These are phyloP conservation scores for Scaeva pyrastri DNA, from an alignment of 2,888 invertebrate genomes.

Conservation along the genomic window DNA sequence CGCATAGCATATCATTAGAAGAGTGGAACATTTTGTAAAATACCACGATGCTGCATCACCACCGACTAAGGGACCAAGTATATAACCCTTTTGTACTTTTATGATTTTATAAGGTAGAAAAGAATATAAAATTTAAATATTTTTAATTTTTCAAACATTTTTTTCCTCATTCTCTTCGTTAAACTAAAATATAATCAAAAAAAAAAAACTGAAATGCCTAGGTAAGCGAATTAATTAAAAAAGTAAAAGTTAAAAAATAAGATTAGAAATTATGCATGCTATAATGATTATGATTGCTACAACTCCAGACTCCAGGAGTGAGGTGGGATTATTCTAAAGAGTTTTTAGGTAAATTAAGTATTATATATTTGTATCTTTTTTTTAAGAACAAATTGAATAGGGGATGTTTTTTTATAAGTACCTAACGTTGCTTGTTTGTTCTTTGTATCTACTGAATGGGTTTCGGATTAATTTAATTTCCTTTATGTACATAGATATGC, in stretches of 20 bases:
- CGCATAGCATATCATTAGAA: conserved; percentile 60
- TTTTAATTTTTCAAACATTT: conserved; percentile 67
- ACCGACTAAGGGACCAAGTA: conserved; percentile 33
- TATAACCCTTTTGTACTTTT: conserved; percentile 65
- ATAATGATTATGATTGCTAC: conserved; percentile 50
- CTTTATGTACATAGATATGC: too few relatives aligned
- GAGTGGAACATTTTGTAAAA: conserved; percentile 50
- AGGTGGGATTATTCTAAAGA: conserved; percentile 47
- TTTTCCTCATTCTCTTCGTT: conserved; percentile 17
- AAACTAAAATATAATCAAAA: conserved; percentile 20
- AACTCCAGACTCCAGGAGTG: background rate
- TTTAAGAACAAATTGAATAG: background rate
- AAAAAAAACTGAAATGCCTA: conserved; percentile 28
- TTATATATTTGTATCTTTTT: conserved; percentile 1
- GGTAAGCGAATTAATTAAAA: conserved; percentile 53
- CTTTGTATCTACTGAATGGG: too few relatives aligned
- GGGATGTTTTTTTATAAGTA: background rate
- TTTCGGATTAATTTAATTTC: too few relatives aligned
- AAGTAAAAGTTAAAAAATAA: conserved; percentile 38
- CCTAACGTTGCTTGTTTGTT: background rate
- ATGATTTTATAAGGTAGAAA: conserved; percentile 53
- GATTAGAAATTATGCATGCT: conserved; percentile 57
- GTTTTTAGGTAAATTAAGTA: conserved; percentile 51
- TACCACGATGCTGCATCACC: conserved; percentile 22
- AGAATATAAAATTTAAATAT: conserved; percentile 58